phyloP scores from a whole-genome alignment of 2,797 vertebrate genomes.

The Loris lydekkerianus region DNA sequence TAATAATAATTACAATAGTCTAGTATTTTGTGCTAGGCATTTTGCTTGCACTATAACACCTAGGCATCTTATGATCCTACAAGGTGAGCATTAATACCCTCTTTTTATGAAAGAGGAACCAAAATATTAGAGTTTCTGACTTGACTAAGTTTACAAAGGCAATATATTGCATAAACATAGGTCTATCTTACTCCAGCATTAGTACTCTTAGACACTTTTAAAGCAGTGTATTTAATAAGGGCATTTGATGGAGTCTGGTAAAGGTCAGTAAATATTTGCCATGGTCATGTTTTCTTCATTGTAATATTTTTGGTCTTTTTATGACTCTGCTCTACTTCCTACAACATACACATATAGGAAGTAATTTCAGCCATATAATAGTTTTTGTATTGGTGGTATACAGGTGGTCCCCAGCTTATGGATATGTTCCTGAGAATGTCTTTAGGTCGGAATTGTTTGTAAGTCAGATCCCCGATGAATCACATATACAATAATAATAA shows the following conservation, averaged over 20 bases:
- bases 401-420: not conserved
- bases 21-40: not conserved
- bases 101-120: not conserved
- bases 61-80: not conserved
- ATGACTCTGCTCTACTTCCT: not conserved
- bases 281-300: not conserved
- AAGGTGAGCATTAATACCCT: not conserved
- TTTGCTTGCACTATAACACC: slow-evolving; percentile 34
- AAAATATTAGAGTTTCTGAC: slow-evolving; percentile 35
- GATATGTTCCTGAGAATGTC: not conserved
- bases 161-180: not conserved
- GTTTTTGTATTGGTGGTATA: slow-evolving; percentile 17
- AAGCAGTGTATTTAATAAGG: slow-evolving; percentile 15
- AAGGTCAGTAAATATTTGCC: not conserved
- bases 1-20: slow-evolving; percentile 27
- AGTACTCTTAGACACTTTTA: not conserved
- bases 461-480: not conserved
- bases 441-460: not conserved
- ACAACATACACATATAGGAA: not conserved
- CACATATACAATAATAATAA: not conserved
- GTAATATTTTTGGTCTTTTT: not conserved
- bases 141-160: not conserved
- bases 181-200: not conserved
- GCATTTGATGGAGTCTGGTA: not conserved
- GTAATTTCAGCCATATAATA: not conserved